Evolutionary conservation across 2,797 vertebrate species (phyloP), one percentile per base, ranked within the genome.

Genomic region (Falco rusticolus): DNA sequence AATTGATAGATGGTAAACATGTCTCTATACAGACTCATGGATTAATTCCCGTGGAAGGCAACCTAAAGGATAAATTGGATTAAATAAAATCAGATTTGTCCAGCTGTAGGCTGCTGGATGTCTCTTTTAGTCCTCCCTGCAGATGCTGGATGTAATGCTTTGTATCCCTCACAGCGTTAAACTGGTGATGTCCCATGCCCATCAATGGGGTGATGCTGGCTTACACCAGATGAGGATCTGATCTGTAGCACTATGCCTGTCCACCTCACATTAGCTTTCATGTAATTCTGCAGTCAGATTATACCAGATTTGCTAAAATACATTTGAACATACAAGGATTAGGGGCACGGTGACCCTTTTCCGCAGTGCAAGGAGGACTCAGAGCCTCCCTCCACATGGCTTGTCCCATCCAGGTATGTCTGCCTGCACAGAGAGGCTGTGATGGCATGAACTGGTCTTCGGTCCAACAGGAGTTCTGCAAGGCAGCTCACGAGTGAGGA

Each of bases 331-430:
- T 9, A 24, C 4, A 72, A 41, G 29, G 33, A 53, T 10, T 47
- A 43, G 48, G 60, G 54, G 8, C 43, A 43, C 10, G 5, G 39
- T 88, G 74, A 33, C 26, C 26, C 29, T 81, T 71, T 71, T 51
- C 20, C 5, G 15, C 2, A 5, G 6, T 8, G 15, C 20, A 60
- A 54, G 45, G 21, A 71, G 34, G 34, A 33, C n/a, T 76, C 3
- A 0, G 37, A 95, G 25, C 68, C n/a, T 87, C 31, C 14, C 7
- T 87, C 13, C 39, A 61, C 2, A 0, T 28, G 47, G 34, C 47
- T 43, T 2, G 1, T 70, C 14, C 0, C 0, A 45, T 70, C 51
- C 22, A 28, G 47, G 43, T 8, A 1, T 3, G 4, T 63, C 43
- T 66, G 39, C 60, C 41, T 34, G 50, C 0, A 2, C 0, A 1